Evolutionary conservation across 2,797 vertebrate genomes (phyloP), one percentile per base, ranked within the genome.

Genomic region (Bovichtus variegatus): DNA sequence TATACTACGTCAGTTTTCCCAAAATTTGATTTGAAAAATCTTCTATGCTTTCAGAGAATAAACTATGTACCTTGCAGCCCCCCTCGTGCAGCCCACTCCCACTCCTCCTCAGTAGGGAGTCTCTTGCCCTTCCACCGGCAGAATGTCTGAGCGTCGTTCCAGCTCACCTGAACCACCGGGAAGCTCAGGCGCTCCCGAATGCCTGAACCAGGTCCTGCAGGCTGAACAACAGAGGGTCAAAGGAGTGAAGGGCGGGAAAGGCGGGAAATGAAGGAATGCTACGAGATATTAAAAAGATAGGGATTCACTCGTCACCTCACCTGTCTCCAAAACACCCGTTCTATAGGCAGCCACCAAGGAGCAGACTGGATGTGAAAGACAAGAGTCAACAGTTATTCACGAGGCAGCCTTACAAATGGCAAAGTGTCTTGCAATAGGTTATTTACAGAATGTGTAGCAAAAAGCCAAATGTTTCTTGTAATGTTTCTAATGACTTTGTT

Each of bases 81-180:
- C 36, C 97, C 98, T 3, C 98, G 95, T 62, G 97, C 98, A 57
- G 98, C 98, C 82, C 96, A 97, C 88, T 99, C 98, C 97, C 98
- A 99, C 89, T 99, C 98, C 64, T 97, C 96, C 78, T 99, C 98
- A 0, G 90, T 94, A 0, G 95, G 98, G 36, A 99, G 94, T 62
- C 97, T 94, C 85, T 96, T 97, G 69, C 93, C 94, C 49, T 82
- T 96, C 98, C 97, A 99, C 11, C 73, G 71, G 60, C 98, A 99
- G 88, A 96, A 99, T 0, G 95, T 95, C 73, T 18, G 92, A 0
- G 97, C 98, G 0, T 99, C 98, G 0, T 96, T 98, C 98, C 97
- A 99, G 95, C 98, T 99, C 87, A 99, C 97, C 0, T 99, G 98
- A 68, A 99, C 95, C 93, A 99, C 98, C 0, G 98, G 98, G 74